Percentiles rank a stretch among this genome's conserved stretches.
Evolutionary conservation across 2,113 vertebrate genomes (phyloP).

Genomic region (Malurus alboscapulatus): DNA sequence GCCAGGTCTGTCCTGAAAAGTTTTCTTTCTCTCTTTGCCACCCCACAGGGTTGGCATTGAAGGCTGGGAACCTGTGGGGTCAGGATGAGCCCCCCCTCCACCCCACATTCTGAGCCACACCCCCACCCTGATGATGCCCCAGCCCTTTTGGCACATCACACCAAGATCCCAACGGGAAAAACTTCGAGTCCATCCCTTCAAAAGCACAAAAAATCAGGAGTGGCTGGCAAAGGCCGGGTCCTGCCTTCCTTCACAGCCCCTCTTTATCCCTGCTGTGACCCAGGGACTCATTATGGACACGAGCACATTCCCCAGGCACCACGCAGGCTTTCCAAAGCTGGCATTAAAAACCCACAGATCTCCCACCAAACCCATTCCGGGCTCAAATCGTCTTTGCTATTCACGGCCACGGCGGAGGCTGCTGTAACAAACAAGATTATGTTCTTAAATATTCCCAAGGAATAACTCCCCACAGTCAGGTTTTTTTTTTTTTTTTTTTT

Average conservation of each 20-base stretch:
- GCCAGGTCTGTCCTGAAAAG: not conserved
- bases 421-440: slow-evolving; percentile 59
- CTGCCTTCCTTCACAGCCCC: not conserved
- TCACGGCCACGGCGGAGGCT: slow-evolving; percentile 13
- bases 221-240: not conserved
- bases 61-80: not conserved
- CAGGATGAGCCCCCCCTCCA: rapidly evolving
- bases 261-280: not conserved
- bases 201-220: not conserved
- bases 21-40: not conserved
- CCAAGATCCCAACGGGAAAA: not conserved
- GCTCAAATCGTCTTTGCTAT: slow-evolving; percentile 33
- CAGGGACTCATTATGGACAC: slow-evolving; percentile 22
- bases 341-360: slow-evolving; percentile 42
- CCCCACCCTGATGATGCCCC: not conserved
- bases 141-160: not conserved
- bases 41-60: not conserved
- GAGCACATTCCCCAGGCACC: slow-evolving; percentile 33
- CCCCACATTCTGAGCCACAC: not conserved
- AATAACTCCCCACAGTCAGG: slow-evolving; percentile 33
- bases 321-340: not conserved
- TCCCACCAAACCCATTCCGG: slow-evolving; percentile 30
- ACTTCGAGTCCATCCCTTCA: not conserved
- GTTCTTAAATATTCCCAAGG: slow-evolving; percentile 60
- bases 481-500: not conserved